A percentile compares a stretch with the other conserved stretches of the same genome.
Conservation (phyloP, 2,113 vertebrate genomes). For the Dendrocopos noguchii region DNA sequence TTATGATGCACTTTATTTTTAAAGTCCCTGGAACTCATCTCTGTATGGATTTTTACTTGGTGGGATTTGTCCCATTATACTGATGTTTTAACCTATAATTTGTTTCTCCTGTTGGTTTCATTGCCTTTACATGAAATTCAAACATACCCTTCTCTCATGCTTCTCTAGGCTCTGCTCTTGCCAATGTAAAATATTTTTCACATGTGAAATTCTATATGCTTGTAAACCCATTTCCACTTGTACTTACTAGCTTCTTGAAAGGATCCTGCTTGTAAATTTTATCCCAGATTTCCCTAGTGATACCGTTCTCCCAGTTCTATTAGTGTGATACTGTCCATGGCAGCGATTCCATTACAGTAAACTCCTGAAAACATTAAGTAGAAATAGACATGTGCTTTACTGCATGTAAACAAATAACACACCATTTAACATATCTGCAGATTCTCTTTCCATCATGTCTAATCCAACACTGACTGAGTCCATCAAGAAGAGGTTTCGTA, state of each 20-base stretch:
- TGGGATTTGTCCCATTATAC: not conserved
- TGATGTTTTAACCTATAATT: not conserved
- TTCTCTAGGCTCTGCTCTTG: not conserved
- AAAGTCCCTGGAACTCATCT: not conserved
- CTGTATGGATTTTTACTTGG: not conserved
- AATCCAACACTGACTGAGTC: not conserved
- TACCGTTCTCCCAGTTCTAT: not conserved
- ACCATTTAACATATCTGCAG: not conserved
- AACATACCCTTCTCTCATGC: not conserved
- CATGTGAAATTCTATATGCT: not conserved
- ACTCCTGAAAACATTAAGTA: not conserved
- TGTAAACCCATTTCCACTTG: not conserved
- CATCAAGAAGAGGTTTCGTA: not conserved
- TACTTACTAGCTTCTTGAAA: not conserved
- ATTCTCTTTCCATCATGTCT: not conserved
- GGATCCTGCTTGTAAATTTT: not conserved
- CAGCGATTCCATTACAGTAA: not conserved
- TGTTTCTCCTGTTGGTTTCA: not conserved
- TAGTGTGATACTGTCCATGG: not conserved
- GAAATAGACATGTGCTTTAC: not conserved
- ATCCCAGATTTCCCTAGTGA: not conserved
- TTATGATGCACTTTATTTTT: not conserved
- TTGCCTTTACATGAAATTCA: not conserved
- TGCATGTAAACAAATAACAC: not conserved
- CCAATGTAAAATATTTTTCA: not conserved